Conservation (phyloP, 64 coral and sea anemone genomes). For the Montipora efflorescens region DNA sequence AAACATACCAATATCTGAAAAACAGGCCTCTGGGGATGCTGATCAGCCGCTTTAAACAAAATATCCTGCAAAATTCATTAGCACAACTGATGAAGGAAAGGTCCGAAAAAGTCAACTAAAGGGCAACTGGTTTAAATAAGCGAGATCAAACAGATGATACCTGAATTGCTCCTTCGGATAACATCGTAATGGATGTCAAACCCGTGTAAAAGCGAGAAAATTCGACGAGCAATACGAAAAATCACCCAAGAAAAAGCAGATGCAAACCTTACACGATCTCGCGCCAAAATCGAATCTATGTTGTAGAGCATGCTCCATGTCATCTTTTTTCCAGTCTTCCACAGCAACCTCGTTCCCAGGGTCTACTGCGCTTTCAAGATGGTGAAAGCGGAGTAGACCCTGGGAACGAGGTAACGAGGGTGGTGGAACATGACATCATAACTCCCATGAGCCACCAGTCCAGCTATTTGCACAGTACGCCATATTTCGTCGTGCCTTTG, state of each 20-base stretch:
- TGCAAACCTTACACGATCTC: neutral
- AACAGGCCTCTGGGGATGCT: slow-evolving; percentile 86
- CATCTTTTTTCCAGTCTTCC: no score
- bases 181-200: neutral
- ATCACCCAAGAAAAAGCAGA: no score
- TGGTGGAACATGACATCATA: slow-evolving; percentile 19
- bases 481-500: neutral
- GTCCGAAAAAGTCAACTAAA: neutral
- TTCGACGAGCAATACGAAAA: neutral
- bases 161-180: slow-evolving; percentile 67
- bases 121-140: neutral
- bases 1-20: slow-evolving; percentile 90
- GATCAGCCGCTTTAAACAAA: slow-evolving; percentile 70
- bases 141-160: neutral
- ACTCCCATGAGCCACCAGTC: neutral
- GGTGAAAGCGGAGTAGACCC: no score
- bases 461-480: neutral
- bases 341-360: no score
- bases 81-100: no score
- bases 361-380: no score
- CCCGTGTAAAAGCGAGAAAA: neutral
- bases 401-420: no score
- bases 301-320: neutral
- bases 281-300: slow-evolving; percentile 6
- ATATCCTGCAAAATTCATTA: slow-evolving; percentile 64